Conservation (phyloP, 37 sponge, comb jelly and placozoan genomes). For the Corticium candelabrum region DNA sequence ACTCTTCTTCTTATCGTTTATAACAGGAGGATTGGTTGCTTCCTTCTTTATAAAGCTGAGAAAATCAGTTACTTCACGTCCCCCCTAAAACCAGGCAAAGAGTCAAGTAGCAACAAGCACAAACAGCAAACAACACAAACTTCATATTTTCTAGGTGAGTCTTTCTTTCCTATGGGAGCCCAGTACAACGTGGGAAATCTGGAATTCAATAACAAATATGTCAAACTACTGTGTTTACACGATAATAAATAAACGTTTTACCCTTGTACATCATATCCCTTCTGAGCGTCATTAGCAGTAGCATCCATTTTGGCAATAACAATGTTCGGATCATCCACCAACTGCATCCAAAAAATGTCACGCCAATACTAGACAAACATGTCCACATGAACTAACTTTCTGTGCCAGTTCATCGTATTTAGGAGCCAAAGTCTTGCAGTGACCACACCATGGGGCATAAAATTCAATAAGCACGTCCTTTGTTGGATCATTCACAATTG, state of each 20-base stretch:
- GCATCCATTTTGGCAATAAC: slow-evolving; percentile 89
- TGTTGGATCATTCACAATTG: slow-evolving; percentile 59
- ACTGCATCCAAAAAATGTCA: slow-evolving; percentile 8
- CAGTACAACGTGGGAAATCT: slow-evolving; percentile 80
- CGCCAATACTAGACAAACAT: neutral
- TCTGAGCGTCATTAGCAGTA: slow-evolving; percentile 80
- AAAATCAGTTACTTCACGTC: slow-evolving; percentile 80
- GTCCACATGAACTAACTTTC: slow-evolving; percentile 33
- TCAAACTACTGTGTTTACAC: neutral
- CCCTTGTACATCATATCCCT: slow-evolving; percentile 64
- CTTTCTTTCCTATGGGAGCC: slow-evolving; percentile 69
- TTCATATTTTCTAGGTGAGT: slow-evolving; percentile 50
- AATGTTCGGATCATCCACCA: slow-evolving; percentile 58
- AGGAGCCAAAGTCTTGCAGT: slow-evolving; percentile 85
- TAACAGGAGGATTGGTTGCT: slow-evolving; percentile 49
- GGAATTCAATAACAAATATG: neutral
- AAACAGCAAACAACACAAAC: slow-evolving; percentile 14
- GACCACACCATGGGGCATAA: slow-evolving; percentile 95
- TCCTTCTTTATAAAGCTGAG: slow-evolving; percentile 66
- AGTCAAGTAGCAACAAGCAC: neutral
- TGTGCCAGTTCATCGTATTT: slow-evolving; percentile 81
- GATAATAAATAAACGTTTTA: slow-evolving; percentile 28
- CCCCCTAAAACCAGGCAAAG: slow-evolving; percentile 44
- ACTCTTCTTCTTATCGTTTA: slow-evolving; percentile 14
- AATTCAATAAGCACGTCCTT: slow-evolving; percentile 88